Evolutionary conservation across 2,888 invertebrate genomes (phyloP).

Genomic region (Empis livida): DNA sequence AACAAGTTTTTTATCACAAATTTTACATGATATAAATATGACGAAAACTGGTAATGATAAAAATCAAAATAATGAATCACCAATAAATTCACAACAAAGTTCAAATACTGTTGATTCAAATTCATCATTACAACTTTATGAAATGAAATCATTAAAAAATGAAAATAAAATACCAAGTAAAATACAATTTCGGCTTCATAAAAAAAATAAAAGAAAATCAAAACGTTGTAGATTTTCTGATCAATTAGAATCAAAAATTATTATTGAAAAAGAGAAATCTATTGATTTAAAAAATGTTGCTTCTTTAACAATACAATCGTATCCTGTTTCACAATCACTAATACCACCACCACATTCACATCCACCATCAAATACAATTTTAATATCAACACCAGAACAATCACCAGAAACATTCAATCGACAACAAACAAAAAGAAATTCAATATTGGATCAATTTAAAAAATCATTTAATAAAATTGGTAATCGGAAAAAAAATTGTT

Average conservation of each 20-base stretch:
- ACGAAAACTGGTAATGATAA: too few relatives aligned
- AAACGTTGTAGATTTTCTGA: not conserved
- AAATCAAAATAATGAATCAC: not conserved
- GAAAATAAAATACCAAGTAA: slow-evolving; percentile 19
- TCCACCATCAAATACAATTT: not conserved
- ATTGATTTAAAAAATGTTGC: not conserved
- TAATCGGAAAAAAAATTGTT: not conserved
- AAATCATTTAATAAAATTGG: not conserved
- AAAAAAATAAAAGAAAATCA: slow-evolving; percentile 3
- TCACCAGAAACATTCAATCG: not conserved
- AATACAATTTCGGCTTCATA: slow-evolving; percentile 28
- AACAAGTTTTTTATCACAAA: too few relatives aligned
- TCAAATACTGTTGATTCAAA: not conserved
- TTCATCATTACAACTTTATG: not conserved
- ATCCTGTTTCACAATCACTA: not conserved
- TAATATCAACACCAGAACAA: not conserved
- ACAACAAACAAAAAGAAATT: not conserved
- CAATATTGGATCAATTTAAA: not conserved
- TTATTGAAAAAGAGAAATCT: not conserved
- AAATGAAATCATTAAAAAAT: not conserved
- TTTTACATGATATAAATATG: too few relatives aligned
- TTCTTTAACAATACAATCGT: not conserved
- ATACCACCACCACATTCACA: not conserved
- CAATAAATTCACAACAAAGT: not conserved
- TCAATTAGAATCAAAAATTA: not conserved